Percentiles rank a stretch among this genome's conserved stretches.
These are phyloP conservation scores for Lucilia sericata DNA, from an alignment of 1,140 invertebrate genomes.

Conservation along the genomic window DNA sequence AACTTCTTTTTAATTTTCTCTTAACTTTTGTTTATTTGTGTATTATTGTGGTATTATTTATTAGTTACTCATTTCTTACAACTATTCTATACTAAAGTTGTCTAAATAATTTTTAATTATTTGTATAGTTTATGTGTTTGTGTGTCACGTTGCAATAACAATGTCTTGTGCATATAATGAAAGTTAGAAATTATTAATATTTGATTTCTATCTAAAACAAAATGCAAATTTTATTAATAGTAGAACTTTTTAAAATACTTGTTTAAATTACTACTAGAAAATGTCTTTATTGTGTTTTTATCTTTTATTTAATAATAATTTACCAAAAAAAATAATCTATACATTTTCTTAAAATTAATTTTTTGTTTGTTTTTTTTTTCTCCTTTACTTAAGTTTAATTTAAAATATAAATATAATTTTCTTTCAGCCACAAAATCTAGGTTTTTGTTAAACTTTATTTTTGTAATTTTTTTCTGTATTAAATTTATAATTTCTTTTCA, in stretches of 20 bases:
- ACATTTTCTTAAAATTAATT: not conserved
- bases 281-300: not conserved
- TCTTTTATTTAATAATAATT: not conserved
- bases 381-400: not conserved
- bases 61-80: not conserved
- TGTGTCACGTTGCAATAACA: conserved; percentile 21
- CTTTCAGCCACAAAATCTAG: not conserved
- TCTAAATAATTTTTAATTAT: not conserved
- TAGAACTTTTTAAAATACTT: not conserved
- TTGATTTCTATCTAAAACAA: not conserved
- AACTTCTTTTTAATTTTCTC: conserved; percentile 4
- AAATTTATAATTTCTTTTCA: not conserved
- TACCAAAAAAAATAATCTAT: not conserved
- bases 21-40: conserved; percentile 28
- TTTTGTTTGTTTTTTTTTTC: not conserved
- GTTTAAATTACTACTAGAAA: too few relatives aligned
- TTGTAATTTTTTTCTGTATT: not conserved
- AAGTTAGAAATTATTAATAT: not conserved
- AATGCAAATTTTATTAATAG: not conserved
- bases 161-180: conserved; percentile 42
- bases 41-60: not conserved
- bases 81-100: not conserved
- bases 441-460: not conserved
- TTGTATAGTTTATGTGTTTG: not conserved
- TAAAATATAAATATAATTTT: not conserved